phyloP scores from a whole-genome alignment of 2,113 vertebrate species.

The Arenaria interpres region DNA sequence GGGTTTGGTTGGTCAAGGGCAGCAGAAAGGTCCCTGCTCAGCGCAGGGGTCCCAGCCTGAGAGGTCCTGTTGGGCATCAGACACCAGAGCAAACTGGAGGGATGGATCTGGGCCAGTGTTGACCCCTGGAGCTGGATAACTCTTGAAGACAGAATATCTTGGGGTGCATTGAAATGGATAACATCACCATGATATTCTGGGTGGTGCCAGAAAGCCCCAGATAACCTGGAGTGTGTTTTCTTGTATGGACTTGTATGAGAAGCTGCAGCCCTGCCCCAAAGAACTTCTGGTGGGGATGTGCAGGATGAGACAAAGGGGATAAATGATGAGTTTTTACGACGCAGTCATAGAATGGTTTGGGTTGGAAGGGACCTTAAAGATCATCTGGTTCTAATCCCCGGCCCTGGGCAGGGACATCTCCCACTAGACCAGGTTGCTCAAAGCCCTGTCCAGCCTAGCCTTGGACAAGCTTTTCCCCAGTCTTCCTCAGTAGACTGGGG shows the following conservation, averaged over 20 bases:
- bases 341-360: not conserved
- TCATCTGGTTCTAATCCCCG: not conserved
- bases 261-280: not conserved
- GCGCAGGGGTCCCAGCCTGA: not conserved
- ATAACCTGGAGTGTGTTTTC: not conserved
- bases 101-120: not conserved
- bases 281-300: not conserved
- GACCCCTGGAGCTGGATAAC: not conserved
- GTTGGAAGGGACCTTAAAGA: not conserved
- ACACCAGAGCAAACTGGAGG: not conserved
- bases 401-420: too few species aligned
- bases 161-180: not conserved
- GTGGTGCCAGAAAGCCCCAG: not conserved
- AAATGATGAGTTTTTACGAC: not conserved
- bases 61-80: not conserved
- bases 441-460: not conserved
- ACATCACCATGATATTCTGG: not conserved
- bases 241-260: not conserved
- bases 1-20: not conserved
- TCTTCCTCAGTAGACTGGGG: not conserved
- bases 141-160: not conserved
- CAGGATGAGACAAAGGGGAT: not conserved
- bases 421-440: not conserved
- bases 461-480: too few species aligned
- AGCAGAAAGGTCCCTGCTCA: not conserved